Evolutionary conservation across 2,113 vertebrate species (phyloP).

Genomic region (Melanerpes aurifrons): DNA sequence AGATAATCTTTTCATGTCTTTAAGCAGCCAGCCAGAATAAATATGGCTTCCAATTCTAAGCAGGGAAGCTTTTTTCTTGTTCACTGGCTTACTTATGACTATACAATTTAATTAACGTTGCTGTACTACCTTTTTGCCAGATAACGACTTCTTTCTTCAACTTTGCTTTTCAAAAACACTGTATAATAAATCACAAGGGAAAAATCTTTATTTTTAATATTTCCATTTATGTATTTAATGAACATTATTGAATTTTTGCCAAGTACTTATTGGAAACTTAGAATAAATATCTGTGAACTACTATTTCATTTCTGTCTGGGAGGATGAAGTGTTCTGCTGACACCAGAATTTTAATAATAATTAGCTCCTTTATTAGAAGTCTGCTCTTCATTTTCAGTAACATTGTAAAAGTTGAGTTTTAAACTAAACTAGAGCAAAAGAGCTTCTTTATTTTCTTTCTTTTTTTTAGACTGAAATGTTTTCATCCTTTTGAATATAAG

Average conservation of each 20-base stretch:
- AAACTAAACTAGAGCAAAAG: constrained; percentile 67
- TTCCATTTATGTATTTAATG: constrained; percentile 80
- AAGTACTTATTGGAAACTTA: constrained; percentile 72
- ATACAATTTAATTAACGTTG: constrained; percentile 77
- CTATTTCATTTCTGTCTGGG: constrained; percentile 71
- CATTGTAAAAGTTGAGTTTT: constrained; percentile 48
- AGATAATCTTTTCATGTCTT: constrained; percentile 40
- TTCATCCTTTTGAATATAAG: constrained; percentile 59
- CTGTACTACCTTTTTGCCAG: constrained; percentile 66
- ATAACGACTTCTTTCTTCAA: constrained; percentile 64
- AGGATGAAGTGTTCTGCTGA: constrained; percentile 64
- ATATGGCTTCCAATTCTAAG: constrained; percentile 49
- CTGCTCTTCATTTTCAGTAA: constrained; percentile 53
- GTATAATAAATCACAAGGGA: constrained; percentile 75
- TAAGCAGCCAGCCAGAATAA: constrained; percentile 50
- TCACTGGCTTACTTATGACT: constrained; percentile 52
- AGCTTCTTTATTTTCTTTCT: not conserved
- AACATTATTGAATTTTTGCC: constrained; percentile 77
- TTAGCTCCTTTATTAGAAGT: constrained; percentile 73
- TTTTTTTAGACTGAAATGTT: constrained; percentile 14
- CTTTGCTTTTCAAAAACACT: constrained; percentile 61
- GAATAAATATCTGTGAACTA: constrained; percentile 71
- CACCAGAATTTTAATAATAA: constrained; percentile 66
- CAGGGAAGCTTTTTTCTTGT: constrained; percentile 53
- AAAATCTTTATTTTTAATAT: constrained; percentile 81